These are phyloP conservation scores for Sebastes vulpes DNA, from an alignment of 2,797 vertebrate genomes.

Conservation along the genomic window DNA sequence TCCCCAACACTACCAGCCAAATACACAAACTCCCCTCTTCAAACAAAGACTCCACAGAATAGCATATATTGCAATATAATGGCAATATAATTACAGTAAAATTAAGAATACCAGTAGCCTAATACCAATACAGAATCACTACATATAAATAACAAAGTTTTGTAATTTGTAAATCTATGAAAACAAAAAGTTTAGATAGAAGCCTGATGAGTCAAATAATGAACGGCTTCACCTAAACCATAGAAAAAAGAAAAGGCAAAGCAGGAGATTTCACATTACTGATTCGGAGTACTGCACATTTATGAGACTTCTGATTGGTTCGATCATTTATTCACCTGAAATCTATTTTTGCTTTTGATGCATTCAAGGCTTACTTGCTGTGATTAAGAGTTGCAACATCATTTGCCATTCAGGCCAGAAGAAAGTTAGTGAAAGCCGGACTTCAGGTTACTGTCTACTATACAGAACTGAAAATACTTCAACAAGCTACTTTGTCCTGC, in stretches of 20 bases:
- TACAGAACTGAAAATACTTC: slow-evolving; percentile 17
- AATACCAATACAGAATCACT: slow-evolving; percentile 87
- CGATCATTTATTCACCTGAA: slow-evolving; percentile 16
- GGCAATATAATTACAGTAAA: slow-evolving; percentile 84
- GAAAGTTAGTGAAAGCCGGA: slow-evolving; percentile 19
- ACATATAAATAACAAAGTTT: slow-evolving; percentile 85
- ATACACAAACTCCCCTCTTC: slow-evolving; percentile 45
- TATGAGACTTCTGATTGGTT: slow-evolving; percentile 29
- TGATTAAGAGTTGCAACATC: slow-evolving; percentile 24
- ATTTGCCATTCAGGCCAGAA: slow-evolving; percentile 25
- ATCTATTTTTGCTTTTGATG: slow-evolving; percentile 24
- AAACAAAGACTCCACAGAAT: slow-evolving; percentile 78
- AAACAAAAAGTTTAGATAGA: slow-evolving; percentile 69
- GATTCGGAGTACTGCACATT: slow-evolving; percentile 35
- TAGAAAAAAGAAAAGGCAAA: slow-evolving; percentile 53
- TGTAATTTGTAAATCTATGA: slow-evolving; percentile 78
- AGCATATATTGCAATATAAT: slow-evolving; percentile 85
- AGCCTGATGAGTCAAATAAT: slow-evolving; percentile 50
- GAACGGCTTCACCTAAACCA: slow-evolving; percentile 35
- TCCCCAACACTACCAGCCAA: slow-evolving; percentile 29
- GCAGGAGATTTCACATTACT: slow-evolving; percentile 54
- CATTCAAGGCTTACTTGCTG: slow-evolving; percentile 19
- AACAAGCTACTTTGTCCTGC: slow-evolving; percentile 45
- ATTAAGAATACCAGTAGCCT: slow-evolving; percentile 81
- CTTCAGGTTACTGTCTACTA: slow-evolving; percentile 30